phyloP scores from a whole-genome alignment of 2,797 vertebrate genomes.

The Choloepus didactylus region DNA sequence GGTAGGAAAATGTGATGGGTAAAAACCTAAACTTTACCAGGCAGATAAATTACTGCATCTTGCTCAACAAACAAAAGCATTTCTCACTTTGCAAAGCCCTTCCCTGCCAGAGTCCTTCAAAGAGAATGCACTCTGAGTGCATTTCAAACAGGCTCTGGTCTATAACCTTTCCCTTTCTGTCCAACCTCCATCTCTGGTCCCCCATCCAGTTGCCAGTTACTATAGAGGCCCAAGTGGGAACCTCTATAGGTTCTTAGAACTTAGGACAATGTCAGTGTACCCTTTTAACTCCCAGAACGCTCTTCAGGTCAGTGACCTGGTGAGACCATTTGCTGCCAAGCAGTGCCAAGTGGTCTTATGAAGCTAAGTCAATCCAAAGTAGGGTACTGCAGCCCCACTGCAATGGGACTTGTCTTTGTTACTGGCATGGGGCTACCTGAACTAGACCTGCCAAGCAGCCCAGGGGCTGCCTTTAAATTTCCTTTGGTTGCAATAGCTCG shows the following conservation, averaged over 20 bases:
- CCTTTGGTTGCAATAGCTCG: not conserved
- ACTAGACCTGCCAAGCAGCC: not conserved
- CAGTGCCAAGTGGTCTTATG: not conserved
- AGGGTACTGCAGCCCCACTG: not conserved
- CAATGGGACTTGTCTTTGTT: not conserved
- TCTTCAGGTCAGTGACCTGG: not conserved
- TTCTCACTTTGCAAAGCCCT: not conserved
- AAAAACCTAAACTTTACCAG: not conserved
- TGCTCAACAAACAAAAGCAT: not conserved
- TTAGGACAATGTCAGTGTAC: not conserved
- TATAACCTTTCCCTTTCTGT: not conserved
- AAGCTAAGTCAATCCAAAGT: not conserved
- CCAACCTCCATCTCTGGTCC: not conserved
- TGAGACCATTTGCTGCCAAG: not conserved
- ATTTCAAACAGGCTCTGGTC: not conserved
- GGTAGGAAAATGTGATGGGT: not conserved
- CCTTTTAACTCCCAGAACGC: not conserved
- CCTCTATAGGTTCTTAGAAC: not conserved
- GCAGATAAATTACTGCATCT: not conserved
- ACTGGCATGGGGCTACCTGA: not conserved
- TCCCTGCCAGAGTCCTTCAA: not conserved
- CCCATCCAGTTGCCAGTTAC: not conserved
- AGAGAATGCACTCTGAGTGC: not conserved
- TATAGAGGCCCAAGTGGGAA: not conserved
- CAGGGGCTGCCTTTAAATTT: not conserved